Evolutionary conservation across 2,888 invertebrate species (phyloP).

Genomic region (Thera obeliscata): DNA sequence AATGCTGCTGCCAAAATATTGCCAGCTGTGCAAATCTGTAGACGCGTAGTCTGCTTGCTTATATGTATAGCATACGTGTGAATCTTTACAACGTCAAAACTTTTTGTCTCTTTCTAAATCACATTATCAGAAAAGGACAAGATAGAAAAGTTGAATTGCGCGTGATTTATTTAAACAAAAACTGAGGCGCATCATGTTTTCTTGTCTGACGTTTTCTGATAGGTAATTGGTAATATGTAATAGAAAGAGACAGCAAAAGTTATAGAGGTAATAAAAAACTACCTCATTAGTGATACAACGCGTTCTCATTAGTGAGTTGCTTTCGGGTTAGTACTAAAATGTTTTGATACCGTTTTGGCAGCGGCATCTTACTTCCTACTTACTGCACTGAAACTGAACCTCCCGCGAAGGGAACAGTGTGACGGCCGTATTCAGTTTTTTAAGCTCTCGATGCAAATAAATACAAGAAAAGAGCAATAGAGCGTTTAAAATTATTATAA

Average conservation of each 20-base stretch:
- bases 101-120: neutral
- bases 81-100: neutral
- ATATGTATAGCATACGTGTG: neutral
- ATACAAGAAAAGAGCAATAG: conserved; percentile 1
- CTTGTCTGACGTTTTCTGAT: neutral
- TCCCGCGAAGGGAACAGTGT: conserved; percentile 48
- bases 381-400: conserved; percentile 62
- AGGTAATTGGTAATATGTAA: neutral
- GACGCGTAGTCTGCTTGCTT: conserved; percentile 3
- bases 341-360: conserved; percentile 49
- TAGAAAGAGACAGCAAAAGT: neutral
- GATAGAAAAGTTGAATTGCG: no score
- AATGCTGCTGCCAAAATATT: conserved; percentile 43
- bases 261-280: conserved; percentile 1
- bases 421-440: conserved; percentile 1
- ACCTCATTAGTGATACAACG: conserved; percentile 7
- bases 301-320: neutral
- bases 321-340: conserved; percentile 10
- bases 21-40: conserved; percentile 20
- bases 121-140: neutral
- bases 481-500: neutral
- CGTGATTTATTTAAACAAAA: no score
- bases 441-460: neutral
- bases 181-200: neutral
- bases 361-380: conserved; percentile 48